These are phyloP conservation scores for Drosophila antonietae DNA, from an alignment of 2,888 invertebrate genomes.

Conservation along the genomic window DNA sequence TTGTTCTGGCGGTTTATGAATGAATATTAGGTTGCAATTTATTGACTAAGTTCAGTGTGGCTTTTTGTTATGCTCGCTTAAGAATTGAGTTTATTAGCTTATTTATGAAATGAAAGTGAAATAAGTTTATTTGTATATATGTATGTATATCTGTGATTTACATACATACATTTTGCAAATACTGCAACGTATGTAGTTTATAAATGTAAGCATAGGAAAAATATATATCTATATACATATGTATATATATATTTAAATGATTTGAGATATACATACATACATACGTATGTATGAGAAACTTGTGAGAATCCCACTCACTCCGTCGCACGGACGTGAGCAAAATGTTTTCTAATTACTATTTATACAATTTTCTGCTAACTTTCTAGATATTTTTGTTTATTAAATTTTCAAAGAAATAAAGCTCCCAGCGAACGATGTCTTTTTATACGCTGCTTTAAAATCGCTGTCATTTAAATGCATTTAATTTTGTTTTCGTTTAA, in stretches of 20 bases:
- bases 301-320: conserved; percentile 18
- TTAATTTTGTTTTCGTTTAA: not conserved
- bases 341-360: conserved; percentile 51
- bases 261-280: not conserved
- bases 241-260: not conserved
- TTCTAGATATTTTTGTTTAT: conserved; percentile 26
- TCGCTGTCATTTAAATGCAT: not conserved
- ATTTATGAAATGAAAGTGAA: not conserved
- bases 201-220: conserved; percentile 14
- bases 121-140: not conserved
- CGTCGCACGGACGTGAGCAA: conserved; percentile 25
- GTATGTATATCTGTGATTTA: not conserved
- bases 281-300: not conserved
- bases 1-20: conserved; percentile 5
- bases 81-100: not conserved
- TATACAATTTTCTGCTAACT: conserved; percentile 28
- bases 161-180: conserved; percentile 51
- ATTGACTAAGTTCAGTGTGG: not conserved
- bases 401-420: not conserved
- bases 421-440: not conserved
- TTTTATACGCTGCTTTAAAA: not conserved
- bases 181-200: conserved; percentile 44
- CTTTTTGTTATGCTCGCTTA: not conserved
- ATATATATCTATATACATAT: not conserved
- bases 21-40: conserved; percentile 9